Conservation (phyloP, 2,113 vertebrate genomes). For the Martes martes region DNA sequence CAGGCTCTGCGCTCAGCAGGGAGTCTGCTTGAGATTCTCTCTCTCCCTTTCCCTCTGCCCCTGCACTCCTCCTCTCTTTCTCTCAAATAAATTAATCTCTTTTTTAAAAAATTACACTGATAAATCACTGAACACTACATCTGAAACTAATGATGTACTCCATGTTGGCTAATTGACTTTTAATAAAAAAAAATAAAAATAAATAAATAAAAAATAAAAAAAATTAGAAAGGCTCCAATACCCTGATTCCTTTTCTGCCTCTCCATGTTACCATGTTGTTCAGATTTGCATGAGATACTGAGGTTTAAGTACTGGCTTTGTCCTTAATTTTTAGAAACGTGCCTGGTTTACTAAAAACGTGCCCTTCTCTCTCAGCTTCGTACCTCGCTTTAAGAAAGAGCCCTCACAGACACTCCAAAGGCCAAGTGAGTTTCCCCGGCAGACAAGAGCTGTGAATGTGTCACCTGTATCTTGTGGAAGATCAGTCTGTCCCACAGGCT, state of each 20-base stretch:
- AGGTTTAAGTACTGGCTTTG: background rate
- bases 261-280: background rate
- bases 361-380: background rate
- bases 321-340: background rate
- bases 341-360: background rate
- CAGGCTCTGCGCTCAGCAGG: background rate
- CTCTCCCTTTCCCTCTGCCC: background rate
- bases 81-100: background rate
- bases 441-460: rapidly evolving
- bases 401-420: background rate
- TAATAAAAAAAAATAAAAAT: too few species aligned
- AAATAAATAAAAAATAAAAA: background rate
- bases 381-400: background rate
- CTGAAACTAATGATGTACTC: too few species aligned
- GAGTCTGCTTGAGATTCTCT: background rate
- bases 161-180: too few species aligned
- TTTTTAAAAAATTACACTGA: background rate
- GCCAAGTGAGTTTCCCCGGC: background rate
- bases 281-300: background rate
- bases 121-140: too few species aligned
- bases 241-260: background rate
- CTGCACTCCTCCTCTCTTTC: background rate
- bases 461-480: constrained; percentile 97
- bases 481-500: constrained; percentile 97
- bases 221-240: background rate